These are phyloP conservation scores for Pachycephus smyrnensis DNA, from an alignment of 2,888 invertebrate species.

Conservation along the genomic window DNA sequence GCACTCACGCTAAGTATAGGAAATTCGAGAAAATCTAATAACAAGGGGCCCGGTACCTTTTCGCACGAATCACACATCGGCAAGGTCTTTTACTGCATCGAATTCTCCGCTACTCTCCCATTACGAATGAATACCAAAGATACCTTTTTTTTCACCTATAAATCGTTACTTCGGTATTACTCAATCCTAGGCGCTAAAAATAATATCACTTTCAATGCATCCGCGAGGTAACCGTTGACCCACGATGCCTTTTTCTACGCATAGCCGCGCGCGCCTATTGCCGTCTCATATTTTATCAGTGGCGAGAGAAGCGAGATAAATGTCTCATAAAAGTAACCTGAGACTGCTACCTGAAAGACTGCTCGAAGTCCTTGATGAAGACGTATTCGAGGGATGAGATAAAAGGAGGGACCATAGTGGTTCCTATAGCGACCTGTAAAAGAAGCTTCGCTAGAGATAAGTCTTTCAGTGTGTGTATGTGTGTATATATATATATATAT, in stretches of 20 bases:
- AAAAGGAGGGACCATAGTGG: not conserved
- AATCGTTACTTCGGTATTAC: no score
- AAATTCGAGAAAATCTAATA: not conserved
- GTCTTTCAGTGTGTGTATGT: no score
- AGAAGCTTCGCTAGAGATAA: not conserved
- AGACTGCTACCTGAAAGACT: not conserved
- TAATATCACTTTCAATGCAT: not conserved
- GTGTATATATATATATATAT: no score
- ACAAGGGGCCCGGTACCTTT: no score
- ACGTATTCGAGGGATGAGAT: not conserved
- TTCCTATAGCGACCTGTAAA: not conserved
- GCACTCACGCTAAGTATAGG: not conserved
- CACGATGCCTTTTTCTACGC: not conserved
- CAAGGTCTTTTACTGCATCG: no score
- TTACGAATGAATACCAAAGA: no score
- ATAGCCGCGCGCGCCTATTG: not conserved
- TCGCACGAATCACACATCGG: no score
- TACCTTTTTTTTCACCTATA: not conserved
- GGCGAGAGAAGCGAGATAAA: not conserved
- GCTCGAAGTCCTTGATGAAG: not conserved
- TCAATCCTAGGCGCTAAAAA: no score
- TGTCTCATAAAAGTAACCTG: not conserved
- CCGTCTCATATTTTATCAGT: not conserved
- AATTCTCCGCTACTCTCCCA: no score
- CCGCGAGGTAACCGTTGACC: not conserved